These are phyloP conservation scores for Cosmia pyralina DNA, from an alignment of 2,888 invertebrate genomes.

Conservation along the genomic window DNA sequence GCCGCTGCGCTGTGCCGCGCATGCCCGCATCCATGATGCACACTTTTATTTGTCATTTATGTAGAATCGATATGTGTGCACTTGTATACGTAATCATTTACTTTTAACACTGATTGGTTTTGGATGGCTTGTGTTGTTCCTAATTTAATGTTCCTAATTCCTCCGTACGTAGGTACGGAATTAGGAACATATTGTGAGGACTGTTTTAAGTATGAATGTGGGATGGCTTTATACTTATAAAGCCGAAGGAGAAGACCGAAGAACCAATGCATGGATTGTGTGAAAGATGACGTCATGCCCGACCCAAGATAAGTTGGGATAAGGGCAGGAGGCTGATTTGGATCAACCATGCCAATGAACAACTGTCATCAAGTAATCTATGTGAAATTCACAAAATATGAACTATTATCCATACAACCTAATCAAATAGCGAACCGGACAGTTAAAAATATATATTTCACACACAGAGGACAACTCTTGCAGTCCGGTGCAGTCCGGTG, in stretches of 20 bases:
- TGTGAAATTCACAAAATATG: neutral
- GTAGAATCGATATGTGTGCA: conserved; percentile 17
- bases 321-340: neutral
- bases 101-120: neutral
- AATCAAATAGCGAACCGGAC: neutral
- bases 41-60: conserved; percentile 39
- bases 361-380: neutral
- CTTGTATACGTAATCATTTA: neutral
- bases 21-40: conserved; percentile 55
- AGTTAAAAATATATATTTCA: neutral
- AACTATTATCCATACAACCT: neutral
- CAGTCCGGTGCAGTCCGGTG: too few relatives aligned
- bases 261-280: too few relatives aligned
- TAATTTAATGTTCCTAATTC: too few relatives aligned
- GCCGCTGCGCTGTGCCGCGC: conserved; percentile 20
- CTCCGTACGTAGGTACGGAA: too few relatives aligned
- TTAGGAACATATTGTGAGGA: neutral
- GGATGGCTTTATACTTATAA: neutral
- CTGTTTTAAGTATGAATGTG: neutral
- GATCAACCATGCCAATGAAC: neutral
- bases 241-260: neutral
- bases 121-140: too few relatives aligned
- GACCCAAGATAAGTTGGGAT: neutral
- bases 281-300: neutral
- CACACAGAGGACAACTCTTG: neutral